phyloP scores from a whole-genome alignment of 1,140 invertebrate species.

The Whitmania pigra region DNA sequence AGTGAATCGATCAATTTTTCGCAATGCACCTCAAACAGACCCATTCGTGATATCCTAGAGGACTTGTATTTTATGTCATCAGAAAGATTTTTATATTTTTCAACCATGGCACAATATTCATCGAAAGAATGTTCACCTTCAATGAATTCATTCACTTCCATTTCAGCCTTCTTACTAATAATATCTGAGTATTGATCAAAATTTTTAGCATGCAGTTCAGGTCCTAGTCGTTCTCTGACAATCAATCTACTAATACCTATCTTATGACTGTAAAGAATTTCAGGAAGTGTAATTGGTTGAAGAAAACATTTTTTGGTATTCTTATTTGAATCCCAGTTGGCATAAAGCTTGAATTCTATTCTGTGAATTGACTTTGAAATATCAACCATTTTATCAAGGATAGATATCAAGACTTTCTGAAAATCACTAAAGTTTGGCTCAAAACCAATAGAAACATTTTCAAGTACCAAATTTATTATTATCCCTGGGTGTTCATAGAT shows the following conservation, averaged over 20 bases:
- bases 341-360: conserved; percentile 53
- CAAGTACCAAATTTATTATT: conserved; percentile 55
- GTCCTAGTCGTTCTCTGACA: conserved; percentile 35
- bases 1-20: conserved; percentile 61
- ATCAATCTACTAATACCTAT: conserved; percentile 34
- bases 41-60: conserved; percentile 46
- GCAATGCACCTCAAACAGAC: conserved; percentile 73
- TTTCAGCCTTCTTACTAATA: conserved; percentile 56
- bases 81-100: conserved; percentile 37
- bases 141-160: conserved; percentile 57
- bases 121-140: conserved; percentile 43
- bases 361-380: conserved; percentile 56
- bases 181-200: conserved; percentile 63
- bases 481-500: conserved; percentile 55
- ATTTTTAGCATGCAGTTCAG: conserved; percentile 36
- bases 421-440: conserved; percentile 67
- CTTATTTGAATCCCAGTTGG: conserved; percentile 42
- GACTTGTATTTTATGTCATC: conserved; percentile 41
- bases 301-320: conserved; percentile 26
- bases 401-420: conserved; percentile 53
- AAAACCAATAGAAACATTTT: conserved; percentile 58
- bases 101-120: conserved; percentile 39
- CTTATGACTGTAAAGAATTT: conserved; percentile 39
- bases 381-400: conserved; percentile 59
- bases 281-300: conserved; percentile 39